phyloP scores from a whole-genome alignment of 1,140 invertebrate species.

The Listronotus bonariensis region DNA sequence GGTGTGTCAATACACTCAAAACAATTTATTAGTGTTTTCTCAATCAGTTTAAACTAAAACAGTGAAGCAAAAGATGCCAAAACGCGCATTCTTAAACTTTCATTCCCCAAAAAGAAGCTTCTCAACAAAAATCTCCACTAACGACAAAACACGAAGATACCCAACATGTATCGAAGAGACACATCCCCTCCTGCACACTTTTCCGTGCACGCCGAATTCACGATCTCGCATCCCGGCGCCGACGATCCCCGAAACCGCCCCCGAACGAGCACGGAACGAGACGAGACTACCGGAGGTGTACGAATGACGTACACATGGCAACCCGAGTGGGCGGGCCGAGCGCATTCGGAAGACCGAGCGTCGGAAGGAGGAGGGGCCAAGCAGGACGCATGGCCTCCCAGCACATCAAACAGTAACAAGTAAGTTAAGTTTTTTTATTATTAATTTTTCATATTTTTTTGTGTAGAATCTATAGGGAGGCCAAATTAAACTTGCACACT shows the following conservation, averaged over 20 bases:
- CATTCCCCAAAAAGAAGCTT: conserved; percentile 23
- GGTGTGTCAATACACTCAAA: no score
- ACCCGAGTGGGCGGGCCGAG: conserved; percentile 18
- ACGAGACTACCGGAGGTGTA: conserved; percentile 54
- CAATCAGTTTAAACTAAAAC: not conserved
- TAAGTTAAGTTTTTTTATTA: conserved; percentile 8
- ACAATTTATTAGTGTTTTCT: not conserved
- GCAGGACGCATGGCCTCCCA: conserved; percentile 15
- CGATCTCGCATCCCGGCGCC: conserved; percentile 56
- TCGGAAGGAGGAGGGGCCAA: not conserved
- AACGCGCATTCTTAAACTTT: conserved; percentile 2
- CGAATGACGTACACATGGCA: conserved; percentile 61
- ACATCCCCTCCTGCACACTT: conserved; percentile 50
- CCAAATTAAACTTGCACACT: no score
- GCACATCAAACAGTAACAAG: conserved; percentile 26
- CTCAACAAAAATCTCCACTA: not conserved
- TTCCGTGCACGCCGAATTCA: conserved; percentile 67
- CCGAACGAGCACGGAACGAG: conserved; percentile 48
- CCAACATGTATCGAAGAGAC: conserved; percentile 35
- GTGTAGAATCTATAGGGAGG: no score
- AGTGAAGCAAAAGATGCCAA: not conserved
- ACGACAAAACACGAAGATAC: not conserved
- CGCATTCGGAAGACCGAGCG: conserved; percentile 8
- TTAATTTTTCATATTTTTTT: no score
- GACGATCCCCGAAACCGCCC: conserved; percentile 43